Evolutionary conservation across 2,113 vertebrate species (phyloP).

Genomic region (Cettia cetti): DNA sequence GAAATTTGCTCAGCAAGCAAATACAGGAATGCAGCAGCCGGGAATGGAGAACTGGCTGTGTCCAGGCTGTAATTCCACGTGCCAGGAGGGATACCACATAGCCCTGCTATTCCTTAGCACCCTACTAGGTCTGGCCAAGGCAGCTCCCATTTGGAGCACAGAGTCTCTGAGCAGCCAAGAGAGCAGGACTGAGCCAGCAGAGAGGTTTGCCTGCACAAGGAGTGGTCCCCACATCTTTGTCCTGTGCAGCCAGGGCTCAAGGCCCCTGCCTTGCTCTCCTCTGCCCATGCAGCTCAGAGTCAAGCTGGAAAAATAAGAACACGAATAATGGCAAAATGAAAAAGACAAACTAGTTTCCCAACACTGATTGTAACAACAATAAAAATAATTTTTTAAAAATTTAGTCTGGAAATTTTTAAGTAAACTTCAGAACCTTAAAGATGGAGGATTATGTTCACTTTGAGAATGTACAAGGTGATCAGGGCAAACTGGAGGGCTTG

Average conservation of each 20-base stretch:
- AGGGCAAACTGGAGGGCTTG: background rate
- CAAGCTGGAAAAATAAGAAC: background rate
- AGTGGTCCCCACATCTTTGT: background rate
- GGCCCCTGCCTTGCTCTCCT: background rate
- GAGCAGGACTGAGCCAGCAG: background rate
- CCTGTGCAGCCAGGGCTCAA: background rate
- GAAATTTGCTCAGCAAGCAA: background rate
- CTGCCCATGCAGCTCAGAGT: background rate
- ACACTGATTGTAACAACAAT: background rate
- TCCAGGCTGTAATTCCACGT: background rate
- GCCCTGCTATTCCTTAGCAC: background rate
- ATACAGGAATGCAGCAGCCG: accelerated
- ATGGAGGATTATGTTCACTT: background rate
- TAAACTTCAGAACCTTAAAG: background rate
- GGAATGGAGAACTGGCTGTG: background rate
- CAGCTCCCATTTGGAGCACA: background rate
- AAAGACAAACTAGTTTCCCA: background rate
- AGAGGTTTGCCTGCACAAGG: background rate
- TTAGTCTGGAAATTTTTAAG: background rate
- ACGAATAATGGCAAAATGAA: background rate
- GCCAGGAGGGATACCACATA: accelerated
- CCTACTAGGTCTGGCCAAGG: background rate
- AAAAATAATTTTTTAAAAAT: no score
- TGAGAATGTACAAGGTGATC: background rate
- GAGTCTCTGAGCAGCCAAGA: background rate